Base-by-base conservation (phyloP, 2,888 invertebrate genomes). In the Apodemia zela region DNA sequence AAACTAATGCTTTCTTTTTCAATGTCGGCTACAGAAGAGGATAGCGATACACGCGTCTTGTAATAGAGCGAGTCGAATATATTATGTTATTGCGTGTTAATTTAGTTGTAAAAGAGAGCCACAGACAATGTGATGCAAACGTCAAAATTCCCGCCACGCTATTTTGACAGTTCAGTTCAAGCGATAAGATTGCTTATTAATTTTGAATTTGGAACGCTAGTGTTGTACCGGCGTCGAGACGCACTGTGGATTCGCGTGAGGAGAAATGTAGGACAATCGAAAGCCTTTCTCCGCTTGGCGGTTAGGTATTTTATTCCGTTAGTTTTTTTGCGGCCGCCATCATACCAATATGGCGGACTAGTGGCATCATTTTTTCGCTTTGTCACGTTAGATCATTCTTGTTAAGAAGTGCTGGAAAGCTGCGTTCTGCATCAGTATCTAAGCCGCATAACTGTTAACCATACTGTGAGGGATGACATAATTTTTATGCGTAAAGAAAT, bases 331-430 rank as follows among this genome's bases (percentile, higher is more conserved):
- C 86, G 84, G 85, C 83, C 80, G 87, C 85, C 85, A 89, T 88
- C 86, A 88, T 84, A 84, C 84, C 82, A 85, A 88, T 84, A 87
- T 84, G 73, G 73, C 72, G 72, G 88, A 82, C 83, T 81, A 81
- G 81, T 87, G 88, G 90, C 89, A 89, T 89, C 81, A 85, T 89
- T 90, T 89, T 88, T 88, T 87, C 82, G 87, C 89, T 84, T 84
- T 84, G 89, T 89, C 91, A 90, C 90, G 89, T 91, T 91, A 90
- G 91, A 91, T 91, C 89, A 91, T 88, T 89, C 87, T 88, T 81
- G 87, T 85, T 85, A 87, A 87, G 84, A 73, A 82, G 68, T 76
- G 78, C 82, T 87, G 80, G 89, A 90, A 89, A 90, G 88, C 88
- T 82, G 81, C 73, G 83, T 79, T 82, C 82, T 80, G 82, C 74